These are phyloP conservation scores for Ophonus ardosiacus DNA, from an alignment of 2,888 invertebrate species.

Conservation along the genomic window DNA sequence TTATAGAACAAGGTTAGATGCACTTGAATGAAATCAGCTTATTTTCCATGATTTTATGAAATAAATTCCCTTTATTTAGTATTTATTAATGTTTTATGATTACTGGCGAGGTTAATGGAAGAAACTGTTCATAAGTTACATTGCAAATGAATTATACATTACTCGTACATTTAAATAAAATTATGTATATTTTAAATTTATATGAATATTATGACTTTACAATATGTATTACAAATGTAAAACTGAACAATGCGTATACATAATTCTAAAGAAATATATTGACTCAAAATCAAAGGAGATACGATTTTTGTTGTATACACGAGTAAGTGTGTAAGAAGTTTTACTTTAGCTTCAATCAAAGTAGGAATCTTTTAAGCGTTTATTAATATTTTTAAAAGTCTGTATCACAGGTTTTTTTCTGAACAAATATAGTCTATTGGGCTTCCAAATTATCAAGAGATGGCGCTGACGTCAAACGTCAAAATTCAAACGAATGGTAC, in stretches of 20 bases:
- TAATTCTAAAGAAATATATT: too few species aligned
- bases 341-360: too few species aligned
- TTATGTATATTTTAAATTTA: background rate
- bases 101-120: background rate
- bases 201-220: background rate
- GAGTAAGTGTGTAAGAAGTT: too few species aligned
- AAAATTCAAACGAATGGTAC: too few species aligned
- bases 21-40: constrained; percentile 50
- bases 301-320: too few species aligned
- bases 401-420: too few species aligned
- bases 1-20: constrained; percentile 58
- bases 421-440: too few species aligned
- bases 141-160: background rate
- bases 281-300: too few species aligned
- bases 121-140: background rate
- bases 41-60: constrained; percentile 55
- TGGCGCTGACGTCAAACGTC: too few species aligned
- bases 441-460: too few species aligned
- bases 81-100: constrained; percentile 10
- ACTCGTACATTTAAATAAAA: background rate
- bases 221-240: background rate
- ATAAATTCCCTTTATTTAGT: constrained; percentile 5
- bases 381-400: too few species aligned
- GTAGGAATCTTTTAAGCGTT: too few species aligned
- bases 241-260: background rate